phyloP scores from a whole-genome alignment of 2,888 invertebrate species.

The Dryococelus australis region DNA sequence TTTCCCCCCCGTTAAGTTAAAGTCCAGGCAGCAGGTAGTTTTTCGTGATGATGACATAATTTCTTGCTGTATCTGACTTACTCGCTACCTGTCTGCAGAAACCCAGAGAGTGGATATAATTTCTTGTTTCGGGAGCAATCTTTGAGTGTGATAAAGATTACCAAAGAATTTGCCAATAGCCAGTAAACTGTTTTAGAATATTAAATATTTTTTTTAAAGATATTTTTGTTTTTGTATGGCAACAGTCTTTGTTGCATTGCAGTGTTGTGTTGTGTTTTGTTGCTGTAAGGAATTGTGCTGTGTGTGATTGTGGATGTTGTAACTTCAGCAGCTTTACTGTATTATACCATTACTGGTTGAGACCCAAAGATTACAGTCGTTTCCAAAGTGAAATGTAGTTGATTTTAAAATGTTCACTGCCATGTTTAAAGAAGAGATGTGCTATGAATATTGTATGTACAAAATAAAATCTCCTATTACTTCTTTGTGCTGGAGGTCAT shows the following conservation, averaged over 20 bases:
- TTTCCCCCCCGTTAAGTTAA: too few species aligned
- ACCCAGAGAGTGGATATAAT: not conserved
- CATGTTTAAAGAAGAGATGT: not conserved
- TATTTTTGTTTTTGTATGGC: not conserved
- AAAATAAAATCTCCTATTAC: not conserved
- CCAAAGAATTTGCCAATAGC: conserved; percentile 1
- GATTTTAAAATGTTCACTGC: not conserved
- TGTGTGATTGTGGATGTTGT: too few species aligned
- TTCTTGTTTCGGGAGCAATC: not conserved
- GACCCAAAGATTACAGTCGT: too few species aligned
- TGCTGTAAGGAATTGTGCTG: too few species aligned
- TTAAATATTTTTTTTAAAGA: not conserved
- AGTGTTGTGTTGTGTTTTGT: too few species aligned
- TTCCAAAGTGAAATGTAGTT: not conserved
- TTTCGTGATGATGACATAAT: too few species aligned
- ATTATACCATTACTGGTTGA: too few species aligned
- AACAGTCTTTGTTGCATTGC: too few species aligned
- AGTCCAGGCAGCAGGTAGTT: too few species aligned
- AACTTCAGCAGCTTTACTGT: too few species aligned
- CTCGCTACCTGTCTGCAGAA: not conserved
- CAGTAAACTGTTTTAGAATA: not conserved
- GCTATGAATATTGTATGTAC: not conserved
- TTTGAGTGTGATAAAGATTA: not conserved
- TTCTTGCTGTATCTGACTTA: too few species aligned
- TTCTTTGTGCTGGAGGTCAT: not conserved